Percentiles rank a stretch among this genome's conserved stretches.
phyloP scores from a whole-genome alignment of 2,113 vertebrate species.

The Aptenodytes forsteri region DNA sequence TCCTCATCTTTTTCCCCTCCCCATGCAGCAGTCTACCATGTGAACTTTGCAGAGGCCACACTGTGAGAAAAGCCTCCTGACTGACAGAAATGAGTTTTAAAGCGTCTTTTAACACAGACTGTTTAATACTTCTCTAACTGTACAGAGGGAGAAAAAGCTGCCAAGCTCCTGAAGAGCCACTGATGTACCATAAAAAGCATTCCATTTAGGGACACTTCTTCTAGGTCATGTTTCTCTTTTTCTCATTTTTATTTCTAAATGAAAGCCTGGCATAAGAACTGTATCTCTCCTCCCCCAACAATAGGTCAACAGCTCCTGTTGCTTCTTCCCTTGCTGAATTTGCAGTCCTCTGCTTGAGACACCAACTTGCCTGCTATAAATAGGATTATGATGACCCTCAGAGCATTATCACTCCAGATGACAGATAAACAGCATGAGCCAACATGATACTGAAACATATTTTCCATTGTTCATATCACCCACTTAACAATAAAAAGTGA shows the following conservation, averaged over 20 bases:
- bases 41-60: not conserved
- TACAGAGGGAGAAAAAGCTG: not conserved
- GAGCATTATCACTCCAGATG: not conserved
- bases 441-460: not conserved
- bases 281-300: not conserved
- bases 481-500: not conserved
- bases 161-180: constrained; percentile 11
- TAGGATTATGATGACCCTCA: not conserved
- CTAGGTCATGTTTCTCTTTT: not conserved
- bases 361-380: not conserved
- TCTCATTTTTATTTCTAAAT: constrained; percentile 18
- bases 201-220: constrained; percentile 3
- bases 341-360: not conserved
- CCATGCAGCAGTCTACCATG: not conserved
- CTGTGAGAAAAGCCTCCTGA: not conserved
- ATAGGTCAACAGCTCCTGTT: constrained; percentile 1
- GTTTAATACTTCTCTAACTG: not conserved
- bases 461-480: not conserved
- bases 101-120: constrained; percentile 25
- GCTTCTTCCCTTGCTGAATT: not conserved
- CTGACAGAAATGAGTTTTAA: constrained; percentile 15
- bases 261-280: not conserved
- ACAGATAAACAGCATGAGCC: not conserved
- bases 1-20: not conserved
- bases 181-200: constrained; percentile 9